Evolutionary conservation across 2,888 invertebrate species (phyloP), one percentile per base, ranked within the genome.

Genomic region (Beris chalybata): DNA sequence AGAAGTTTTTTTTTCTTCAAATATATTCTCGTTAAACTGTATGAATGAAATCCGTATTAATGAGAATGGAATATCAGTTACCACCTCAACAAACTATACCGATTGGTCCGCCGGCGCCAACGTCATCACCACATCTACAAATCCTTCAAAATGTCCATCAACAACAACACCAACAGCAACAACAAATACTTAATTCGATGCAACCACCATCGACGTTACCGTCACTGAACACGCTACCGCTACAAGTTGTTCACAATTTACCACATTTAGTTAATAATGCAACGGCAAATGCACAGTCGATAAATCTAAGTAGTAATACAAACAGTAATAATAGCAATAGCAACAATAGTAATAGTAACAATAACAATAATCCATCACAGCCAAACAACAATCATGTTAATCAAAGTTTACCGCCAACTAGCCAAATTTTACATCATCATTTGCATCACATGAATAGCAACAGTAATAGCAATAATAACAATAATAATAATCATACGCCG

Each of bases 41-140:
- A 71, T 71, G 70, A 73, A 72, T 71, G 70, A 72, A 73, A 69
- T 70, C 70, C 70, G 66, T 74, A 74, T 72, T 72, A 67, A 78
- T 78, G 76, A 79, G 76, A 76, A 81, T 81, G 81, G 81, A 81
- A 74, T 81, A 81, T 74, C 79, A 80, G 76, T 74, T 80, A 74
- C 78, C 80, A 71, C 79, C 80, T 57, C 77, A 76, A 73, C 75
- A 76, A 74, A 76, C 78, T 64, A 73, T 81, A 72, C 79, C 74
- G 65, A 71, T 76, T 66, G 69, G 74, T 75, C 31, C 73, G 71
- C 65, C 76, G 72, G 32, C 76, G 74, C 5, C 75, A 74, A 4
- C 76, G 73, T 7, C 78, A 76, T 15, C 77, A 75, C 4, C 76
- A 74, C 68, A 68, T 56, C 50, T 68, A 13, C 68, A 68, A 68